Evolutionary conservation across 2,797 vertebrate genomes (phyloP).

Genomic region (Danio kyathit): DNA sequence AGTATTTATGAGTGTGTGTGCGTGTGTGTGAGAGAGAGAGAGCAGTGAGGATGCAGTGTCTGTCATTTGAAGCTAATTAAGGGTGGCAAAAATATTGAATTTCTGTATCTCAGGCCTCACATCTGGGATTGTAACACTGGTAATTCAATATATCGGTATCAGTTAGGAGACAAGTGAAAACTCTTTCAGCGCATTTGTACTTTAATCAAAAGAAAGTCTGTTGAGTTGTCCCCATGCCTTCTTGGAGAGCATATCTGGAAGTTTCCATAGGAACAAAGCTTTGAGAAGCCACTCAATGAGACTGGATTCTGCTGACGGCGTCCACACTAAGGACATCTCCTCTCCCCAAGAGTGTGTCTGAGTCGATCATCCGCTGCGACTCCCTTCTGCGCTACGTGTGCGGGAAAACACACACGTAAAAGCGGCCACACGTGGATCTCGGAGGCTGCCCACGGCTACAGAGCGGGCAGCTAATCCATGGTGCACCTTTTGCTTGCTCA

Average conservation of each 20-base stretch:
- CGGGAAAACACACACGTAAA: conserved; percentile 32
- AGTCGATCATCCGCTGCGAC: conserved; percentile 47
- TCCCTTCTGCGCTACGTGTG: conserved; percentile 52
- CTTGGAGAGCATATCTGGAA: conserved; percentile 1
- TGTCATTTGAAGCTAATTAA: conserved; percentile 55
- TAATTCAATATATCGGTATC: conserved; percentile 25
- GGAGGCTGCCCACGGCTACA: conserved; percentile 76
- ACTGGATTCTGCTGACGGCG: conserved; percentile 1
- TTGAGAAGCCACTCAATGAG: conserved; percentile 8
- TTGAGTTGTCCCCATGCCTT: conserved; percentile 13
- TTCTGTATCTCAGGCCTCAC: background rate
- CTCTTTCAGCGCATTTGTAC: conserved; percentile 21
- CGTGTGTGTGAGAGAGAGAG: conserved; percentile 49
- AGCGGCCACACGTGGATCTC: conserved; percentile 64
- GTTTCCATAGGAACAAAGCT: conserved; percentile 19
- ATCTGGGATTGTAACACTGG: conserved; percentile 25
- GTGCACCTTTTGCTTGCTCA: conserved; percentile 77
- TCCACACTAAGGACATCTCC: conserved; percentile 33
- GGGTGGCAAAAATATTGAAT: conserved; percentile 37
- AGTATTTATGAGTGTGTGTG: conserved; percentile 57
- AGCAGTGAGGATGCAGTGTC: conserved; percentile 39
- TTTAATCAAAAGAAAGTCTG: conserved; percentile 28
- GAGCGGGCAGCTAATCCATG: conserved; percentile 77
- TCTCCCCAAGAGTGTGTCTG: conserved; percentile 39
- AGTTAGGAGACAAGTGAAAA: conserved; percentile 24